Conservation (phyloP, 64 coral and sea anemone genomes). For the Montipora capricornis region DNA sequence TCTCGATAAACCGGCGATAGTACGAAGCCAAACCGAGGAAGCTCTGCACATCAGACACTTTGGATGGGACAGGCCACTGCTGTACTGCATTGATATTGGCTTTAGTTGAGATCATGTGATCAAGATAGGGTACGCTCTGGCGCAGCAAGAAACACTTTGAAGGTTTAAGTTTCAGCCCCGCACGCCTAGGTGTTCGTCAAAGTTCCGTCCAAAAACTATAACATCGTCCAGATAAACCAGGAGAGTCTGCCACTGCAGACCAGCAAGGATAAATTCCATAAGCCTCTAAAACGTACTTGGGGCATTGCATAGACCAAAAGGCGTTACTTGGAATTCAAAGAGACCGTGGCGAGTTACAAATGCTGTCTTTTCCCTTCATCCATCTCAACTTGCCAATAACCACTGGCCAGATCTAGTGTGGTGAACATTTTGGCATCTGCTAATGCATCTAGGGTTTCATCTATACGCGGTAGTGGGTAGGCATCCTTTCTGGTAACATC, state of each 20-base stretch:
- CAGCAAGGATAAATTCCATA: neutral
- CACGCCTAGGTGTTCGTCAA: too few species aligned
- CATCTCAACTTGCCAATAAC: constrained; percentile 53
- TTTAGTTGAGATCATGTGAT: too few species aligned
- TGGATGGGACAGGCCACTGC: neutral
- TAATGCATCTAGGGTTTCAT: neutral
- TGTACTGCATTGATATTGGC: too few species aligned
- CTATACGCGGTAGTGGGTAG: neutral
- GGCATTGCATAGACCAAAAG: neutral
- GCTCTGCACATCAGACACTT: neutral
- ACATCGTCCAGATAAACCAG: too few species aligned
- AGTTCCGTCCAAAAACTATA: too few species aligned
- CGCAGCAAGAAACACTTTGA: too few species aligned
- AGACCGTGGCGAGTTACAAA: constrained; percentile 12
- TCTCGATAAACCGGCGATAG: constrained; percentile 19
- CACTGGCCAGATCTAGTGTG: constrained; percentile 13
- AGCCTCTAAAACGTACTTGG: neutral
- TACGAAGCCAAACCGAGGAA: constrained; percentile 32
- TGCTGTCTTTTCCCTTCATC: neutral
- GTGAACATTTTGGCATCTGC: neutral
- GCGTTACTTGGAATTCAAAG: constrained; percentile 33
- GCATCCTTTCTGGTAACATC: neutral
- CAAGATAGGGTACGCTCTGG: too few species aligned
- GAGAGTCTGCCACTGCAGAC: too few species aligned
- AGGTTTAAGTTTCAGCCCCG: too few species aligned